A percentile compares a stretch with the other conserved stretches of the same genome.
Evolutionary conservation across 2,888 invertebrate species (phyloP).

Genomic region (Dichetophora obliterata): DNA sequence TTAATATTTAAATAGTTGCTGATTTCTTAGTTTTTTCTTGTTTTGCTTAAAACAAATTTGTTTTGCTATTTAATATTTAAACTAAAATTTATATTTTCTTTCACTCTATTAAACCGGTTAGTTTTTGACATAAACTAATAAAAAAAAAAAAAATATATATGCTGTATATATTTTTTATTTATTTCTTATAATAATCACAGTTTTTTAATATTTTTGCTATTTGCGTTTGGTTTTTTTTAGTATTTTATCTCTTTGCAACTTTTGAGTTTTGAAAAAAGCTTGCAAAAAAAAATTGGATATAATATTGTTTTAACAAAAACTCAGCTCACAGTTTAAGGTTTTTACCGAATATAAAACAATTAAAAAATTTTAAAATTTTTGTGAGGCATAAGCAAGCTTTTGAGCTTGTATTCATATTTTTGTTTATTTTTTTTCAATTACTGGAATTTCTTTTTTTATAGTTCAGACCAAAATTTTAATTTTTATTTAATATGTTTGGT

Average conservation of each 20-base stretch:
- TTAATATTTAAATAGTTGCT: neutral
- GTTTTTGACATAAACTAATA: neutral
- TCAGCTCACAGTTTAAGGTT: neutral
- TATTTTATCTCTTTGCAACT: slow-evolving; percentile 1
- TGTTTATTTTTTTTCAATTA: slow-evolving; percentile 44
- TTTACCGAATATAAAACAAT: slow-evolving; percentile 59
- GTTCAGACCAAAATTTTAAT: slow-evolving; percentile 42
- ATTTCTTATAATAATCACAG: slow-evolving; percentile 36
- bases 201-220: slow-evolving; percentile 28
- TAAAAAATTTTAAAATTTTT: slow-evolving; percentile 40
- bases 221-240: neutral
- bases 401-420: neutral
- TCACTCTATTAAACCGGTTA: slow-evolving; percentile 14
- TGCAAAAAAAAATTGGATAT: neutral
- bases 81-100: slow-evolving; percentile 29
- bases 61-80: slow-evolving; percentile 28
- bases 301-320: neutral
- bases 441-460: slow-evolving; percentile 20
- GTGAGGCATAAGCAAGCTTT: too few relatives aligned
- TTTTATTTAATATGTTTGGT: slow-evolving; percentile 43
- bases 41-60: slow-evolving; percentile 24
- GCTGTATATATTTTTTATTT: slow-evolving; percentile 27
- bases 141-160: slow-evolving; percentile 25
- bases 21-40: slow-evolving; percentile 3
- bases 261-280: neutral